phyloP scores from a whole-genome alignment of 2,797 vertebrate genomes.

The Pagetopsis macropterus region DNA sequence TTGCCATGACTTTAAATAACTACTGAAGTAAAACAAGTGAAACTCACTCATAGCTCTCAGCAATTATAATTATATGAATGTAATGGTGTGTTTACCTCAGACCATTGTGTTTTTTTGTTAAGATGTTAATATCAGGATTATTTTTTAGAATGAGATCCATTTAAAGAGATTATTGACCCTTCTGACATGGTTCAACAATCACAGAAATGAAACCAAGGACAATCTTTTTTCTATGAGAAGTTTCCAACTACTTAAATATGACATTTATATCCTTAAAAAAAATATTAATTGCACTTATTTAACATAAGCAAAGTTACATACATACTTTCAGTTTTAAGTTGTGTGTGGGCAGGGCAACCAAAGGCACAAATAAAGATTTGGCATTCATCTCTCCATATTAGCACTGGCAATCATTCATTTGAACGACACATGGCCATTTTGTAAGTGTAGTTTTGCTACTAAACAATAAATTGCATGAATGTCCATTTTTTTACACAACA shows the following conservation, averaged over 20 bases:
- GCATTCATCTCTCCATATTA: conserved; percentile 24
- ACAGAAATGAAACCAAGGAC: conserved; percentile 20
- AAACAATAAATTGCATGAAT: conserved; percentile 20
- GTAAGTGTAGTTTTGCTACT: conserved; percentile 27
- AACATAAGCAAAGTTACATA: conserved; percentile 27
- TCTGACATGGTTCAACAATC: conserved; percentile 6
- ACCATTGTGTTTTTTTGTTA: neutral
- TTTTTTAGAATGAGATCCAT: neutral
- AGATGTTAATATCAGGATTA: neutral
- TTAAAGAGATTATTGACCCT: conserved; percentile 7
- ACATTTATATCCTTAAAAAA: conserved; percentile 19
- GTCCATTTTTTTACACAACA: conserved; percentile 3
- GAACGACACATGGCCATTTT: conserved; percentile 27
- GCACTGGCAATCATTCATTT: conserved; percentile 7
- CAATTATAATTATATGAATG: neutral
- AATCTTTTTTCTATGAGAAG: neutral
- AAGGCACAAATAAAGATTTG: conserved; percentile 67
- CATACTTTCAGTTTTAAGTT: conserved; percentile 15
- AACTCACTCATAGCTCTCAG: conserved; percentile 5
- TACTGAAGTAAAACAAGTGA: conserved; percentile 8
- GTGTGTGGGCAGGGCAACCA: conserved; percentile 16
- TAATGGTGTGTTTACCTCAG: conserved; percentile 6
- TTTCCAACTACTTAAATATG: neutral
- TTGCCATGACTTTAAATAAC: conserved; percentile 18
- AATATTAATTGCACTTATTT: conserved; percentile 39